phyloP scores from a whole-genome alignment of 1,140 invertebrate genomes.

The Drosophila paulistorum region DNA sequence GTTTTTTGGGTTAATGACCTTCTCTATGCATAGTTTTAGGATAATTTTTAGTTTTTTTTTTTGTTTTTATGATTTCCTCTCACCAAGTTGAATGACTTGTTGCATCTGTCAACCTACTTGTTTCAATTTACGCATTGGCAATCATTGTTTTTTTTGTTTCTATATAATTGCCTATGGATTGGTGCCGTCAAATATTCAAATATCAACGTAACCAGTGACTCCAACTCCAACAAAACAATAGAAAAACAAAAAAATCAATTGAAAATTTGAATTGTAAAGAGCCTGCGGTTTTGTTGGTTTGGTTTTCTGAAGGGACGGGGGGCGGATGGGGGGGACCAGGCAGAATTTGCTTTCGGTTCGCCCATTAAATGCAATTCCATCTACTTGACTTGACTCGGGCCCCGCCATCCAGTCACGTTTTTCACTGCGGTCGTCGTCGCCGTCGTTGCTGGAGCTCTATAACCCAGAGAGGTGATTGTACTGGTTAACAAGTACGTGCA shows the following conservation, averaged over 20 bases:
- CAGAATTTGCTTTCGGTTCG: slow-evolving; percentile 48
- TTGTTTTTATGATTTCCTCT: slow-evolving; percentile 5
- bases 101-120: slow-evolving; percentile 53
- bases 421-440: slow-evolving; percentile 21
- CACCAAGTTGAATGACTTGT: slow-evolving; percentile 62
- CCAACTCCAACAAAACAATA: slow-evolving; percentile 19
- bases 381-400: slow-evolving; percentile 69
- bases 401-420: slow-evolving; percentile 68
- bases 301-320: too few relatives aligned
- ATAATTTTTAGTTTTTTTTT: too few relatives aligned
- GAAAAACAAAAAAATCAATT: slow-evolving; percentile 52
- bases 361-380: slow-evolving; percentile 77
- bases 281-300: slow-evolving; percentile 8
- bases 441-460: slow-evolving; percentile 35
- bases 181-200: slow-evolving; percentile 63
- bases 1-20: too few relatives aligned
- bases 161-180: slow-evolving; percentile 62
- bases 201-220: slow-evolving; percentile 57
- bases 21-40: too few relatives aligned
- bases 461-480: slow-evolving; percentile 74
- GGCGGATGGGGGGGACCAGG: not conserved
- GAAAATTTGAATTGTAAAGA: slow-evolving; percentile 70
- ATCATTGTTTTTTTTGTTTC: slow-evolving; percentile 34
- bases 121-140: slow-evolving; percentile 34
- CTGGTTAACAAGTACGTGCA: slow-evolving; percentile 72